Percentiles rank a stretch among this genome's conserved stretches.
phyloP scores from a whole-genome alignment of 2,797 vertebrate genomes.

The Serranus cabrilla region DNA sequence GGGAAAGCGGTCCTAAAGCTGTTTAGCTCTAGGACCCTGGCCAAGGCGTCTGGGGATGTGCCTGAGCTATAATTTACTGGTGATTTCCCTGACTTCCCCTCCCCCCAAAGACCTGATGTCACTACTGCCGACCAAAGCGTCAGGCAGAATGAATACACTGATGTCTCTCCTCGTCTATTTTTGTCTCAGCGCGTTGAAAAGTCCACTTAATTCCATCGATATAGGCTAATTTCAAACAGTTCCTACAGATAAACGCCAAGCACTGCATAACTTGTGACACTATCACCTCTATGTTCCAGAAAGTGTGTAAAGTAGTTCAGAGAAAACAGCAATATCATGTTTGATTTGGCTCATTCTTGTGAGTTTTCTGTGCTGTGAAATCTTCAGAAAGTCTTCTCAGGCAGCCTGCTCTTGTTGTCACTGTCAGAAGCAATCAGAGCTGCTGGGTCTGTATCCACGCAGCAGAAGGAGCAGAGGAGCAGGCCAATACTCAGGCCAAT shows the following conservation, averaged over 20 bases:
- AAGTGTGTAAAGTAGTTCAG: slow-evolving; percentile 6
- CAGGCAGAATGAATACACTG: slow-evolving; percentile 16
- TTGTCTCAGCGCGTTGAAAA: background rate
- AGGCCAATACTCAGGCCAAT: slow-evolving; percentile 75
- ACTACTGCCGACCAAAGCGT: slow-evolving; percentile 38
- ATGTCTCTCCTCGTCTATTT: slow-evolving; percentile 7
- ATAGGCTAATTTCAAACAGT: slow-evolving; percentile 2
- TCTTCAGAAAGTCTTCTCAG: slow-evolving; percentile 60
- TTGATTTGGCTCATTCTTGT: slow-evolving; percentile 55
- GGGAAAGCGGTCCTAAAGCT: slow-evolving; percentile 76
- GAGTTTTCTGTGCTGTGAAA: slow-evolving; percentile 46
- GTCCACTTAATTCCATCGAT: background rate
- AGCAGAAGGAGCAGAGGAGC: slow-evolving; percentile 65
- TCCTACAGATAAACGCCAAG: background rate
- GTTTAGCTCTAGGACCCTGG: slow-evolving; percentile 75
- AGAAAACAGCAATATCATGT: slow-evolving; percentile 37
- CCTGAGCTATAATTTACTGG: slow-evolving; percentile 80
- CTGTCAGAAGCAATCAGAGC: slow-evolving; percentile 80
- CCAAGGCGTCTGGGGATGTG: slow-evolving; percentile 81
- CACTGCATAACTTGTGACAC: background rate
- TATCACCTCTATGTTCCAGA: slow-evolving; percentile 19
- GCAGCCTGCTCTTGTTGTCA: slow-evolving; percentile 79
- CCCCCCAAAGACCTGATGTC: slow-evolving; percentile 57
- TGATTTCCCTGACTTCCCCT: slow-evolving; percentile 69
- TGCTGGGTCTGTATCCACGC: slow-evolving; percentile 59